Evolutionary conservation across 53 echinoderm and acorn worm species (phyloP).

Genomic region (Stichopus horrens): DNA sequence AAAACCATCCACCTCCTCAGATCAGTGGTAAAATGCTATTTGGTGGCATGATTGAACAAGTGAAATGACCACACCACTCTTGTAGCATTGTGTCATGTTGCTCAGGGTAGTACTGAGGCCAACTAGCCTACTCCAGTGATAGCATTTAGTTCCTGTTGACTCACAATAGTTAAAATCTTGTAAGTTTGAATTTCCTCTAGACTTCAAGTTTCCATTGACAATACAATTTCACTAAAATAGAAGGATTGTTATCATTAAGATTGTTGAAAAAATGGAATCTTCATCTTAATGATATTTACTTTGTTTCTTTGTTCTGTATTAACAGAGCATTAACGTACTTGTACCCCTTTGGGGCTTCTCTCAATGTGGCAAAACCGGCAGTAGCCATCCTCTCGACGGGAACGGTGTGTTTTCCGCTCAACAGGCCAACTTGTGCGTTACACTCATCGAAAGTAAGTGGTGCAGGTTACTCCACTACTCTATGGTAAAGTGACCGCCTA

Average conservation of each 20-base stretch:
- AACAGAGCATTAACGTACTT: constrained; percentile 89
- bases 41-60: too few relatives aligned
- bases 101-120: not conserved
- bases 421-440: constrained; percentile 95
- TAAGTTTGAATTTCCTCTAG: not conserved
- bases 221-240: not conserved
- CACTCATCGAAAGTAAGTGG: constrained; percentile 89
- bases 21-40: too few relatives aligned
- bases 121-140: not conserved
- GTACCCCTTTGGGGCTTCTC: constrained; percentile 91
- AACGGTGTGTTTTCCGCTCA: constrained; percentile 94
- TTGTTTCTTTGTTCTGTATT: not conserved
- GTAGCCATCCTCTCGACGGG: constrained; percentile 92
- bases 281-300: not conserved
- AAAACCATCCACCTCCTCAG: too few relatives aligned
- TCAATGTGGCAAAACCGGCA: constrained; percentile 96
- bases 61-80: too few relatives aligned
- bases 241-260: not conserved
- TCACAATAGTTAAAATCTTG: not conserved
- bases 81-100: not conserved
- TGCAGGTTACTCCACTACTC: not conserved
- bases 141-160: not conserved
- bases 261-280: not conserved
- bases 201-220: not conserved
- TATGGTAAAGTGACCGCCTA: too few relatives aligned